These are phyloP conservation scores for Theristicus caerulescens DNA, from an alignment of 2,113 vertebrate species.

Conservation along the genomic window DNA sequence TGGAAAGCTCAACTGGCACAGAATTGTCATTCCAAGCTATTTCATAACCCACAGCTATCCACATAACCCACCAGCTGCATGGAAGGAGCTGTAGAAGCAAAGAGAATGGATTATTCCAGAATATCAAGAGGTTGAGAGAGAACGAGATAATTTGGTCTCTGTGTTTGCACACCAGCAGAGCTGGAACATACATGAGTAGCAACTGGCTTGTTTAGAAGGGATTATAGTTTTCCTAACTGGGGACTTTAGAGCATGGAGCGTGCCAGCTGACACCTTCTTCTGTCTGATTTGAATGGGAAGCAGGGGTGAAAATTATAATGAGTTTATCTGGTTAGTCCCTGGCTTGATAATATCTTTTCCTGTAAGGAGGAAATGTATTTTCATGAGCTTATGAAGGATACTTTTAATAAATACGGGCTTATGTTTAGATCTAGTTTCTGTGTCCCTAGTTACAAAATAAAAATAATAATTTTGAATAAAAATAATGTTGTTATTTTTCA, in stretches of 20 bases:
- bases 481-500: not conserved
- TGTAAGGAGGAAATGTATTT: not conserved
- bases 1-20: not conserved
- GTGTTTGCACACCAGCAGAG: not conserved
- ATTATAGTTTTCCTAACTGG: not conserved
- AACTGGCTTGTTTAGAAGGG: not conserved
- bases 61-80: not conserved
- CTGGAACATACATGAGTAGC: not conserved
- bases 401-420: not conserved
- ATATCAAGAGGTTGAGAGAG: not conserved
- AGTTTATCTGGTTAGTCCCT: not conserved
- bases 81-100: not conserved
- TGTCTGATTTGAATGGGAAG: not conserved
- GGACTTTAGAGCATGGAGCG: not conserved
- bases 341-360: not conserved
- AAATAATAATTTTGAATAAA: not conserved
- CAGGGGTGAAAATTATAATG: not conserved
- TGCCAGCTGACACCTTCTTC: not conserved
- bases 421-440: not conserved
- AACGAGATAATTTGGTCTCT: not conserved
- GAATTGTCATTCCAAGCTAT: not conserved
- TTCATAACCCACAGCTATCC: not conserved
- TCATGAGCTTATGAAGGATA: not conserved
- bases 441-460: not conserved
- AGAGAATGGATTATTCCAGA: slow-evolving; percentile 20